Evolutionary conservation across 2,797 vertebrate genomes (phyloP), one percentile per base, ranked within the genome.

Genomic region (Cyprinodon diabolis): DNA sequence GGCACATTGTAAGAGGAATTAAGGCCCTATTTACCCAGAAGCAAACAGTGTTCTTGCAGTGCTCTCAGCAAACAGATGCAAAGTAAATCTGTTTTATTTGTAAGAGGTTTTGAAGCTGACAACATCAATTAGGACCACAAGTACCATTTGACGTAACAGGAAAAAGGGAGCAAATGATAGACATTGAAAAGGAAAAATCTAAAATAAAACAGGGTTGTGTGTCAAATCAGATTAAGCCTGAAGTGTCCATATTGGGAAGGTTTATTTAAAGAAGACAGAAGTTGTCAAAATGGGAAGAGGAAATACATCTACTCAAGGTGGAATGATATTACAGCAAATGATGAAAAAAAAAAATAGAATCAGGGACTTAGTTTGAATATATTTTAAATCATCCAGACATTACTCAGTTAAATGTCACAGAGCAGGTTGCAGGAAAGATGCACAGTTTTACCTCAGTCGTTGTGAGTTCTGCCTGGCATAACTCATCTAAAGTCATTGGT

Each of bases 21-120:
- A 40, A 75, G 47, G 70, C 21, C 55, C 78, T 67, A 69, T 74
- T 48, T 17, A 76, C 56, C 45, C 21, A 57, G 43, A n/a, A 69
- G 49, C 62, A 45, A 17, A n/a, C 6, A 4, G 40, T 63, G 17
- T n/a, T 63, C 37, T 43, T 21, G 37, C 37, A 63, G 37, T 63
- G 40, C 37, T 43, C 37, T 3, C 9, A 10, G 30, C 11, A 63
- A 43, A 63, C 43, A 12, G 19, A 43, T 63, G 19, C 60, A 13
- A n/a, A 40, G 35, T 40, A 21, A 43, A 63, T 21, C 2, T 11
- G 40, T 62, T 62, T 62, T 1, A 12, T 12, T 21, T 51, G 49
- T 37, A 40, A 21, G 58, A 62, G 17, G 35, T 62, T 40, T 62
- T 40, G 58, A 62, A 62, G 58, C 35, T 5, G 40, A 21, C 58